phyloP scores from a whole-genome alignment of 2,113 vertebrate genomes.

The Cardinalis cardinalis region DNA sequence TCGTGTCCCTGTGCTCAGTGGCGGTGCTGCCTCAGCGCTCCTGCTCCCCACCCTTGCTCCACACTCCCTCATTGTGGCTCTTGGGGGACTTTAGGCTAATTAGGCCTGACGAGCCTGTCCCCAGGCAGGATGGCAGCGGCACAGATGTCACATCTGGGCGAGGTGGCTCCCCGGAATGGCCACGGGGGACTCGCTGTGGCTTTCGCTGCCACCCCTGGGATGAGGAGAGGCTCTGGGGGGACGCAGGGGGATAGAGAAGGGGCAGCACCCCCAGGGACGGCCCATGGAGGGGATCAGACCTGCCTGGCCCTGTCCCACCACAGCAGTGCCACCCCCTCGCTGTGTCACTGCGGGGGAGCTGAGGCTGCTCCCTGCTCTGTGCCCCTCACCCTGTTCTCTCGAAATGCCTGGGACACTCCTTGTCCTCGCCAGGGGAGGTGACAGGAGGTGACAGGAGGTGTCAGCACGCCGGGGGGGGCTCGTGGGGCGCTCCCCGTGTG shows the following conservation, averaged over 20 bases:
- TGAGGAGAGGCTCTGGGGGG: background rate
- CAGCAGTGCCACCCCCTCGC: rapidly evolving
- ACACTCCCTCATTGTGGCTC: background rate
- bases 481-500: rapidly evolving
- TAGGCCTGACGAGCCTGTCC: slow-evolving; percentile 21
- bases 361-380: rapidly evolving
- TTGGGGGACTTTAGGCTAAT: background rate
- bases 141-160: background rate
- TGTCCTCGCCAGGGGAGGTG: background rate
- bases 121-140: rapidly evolving
- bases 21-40: rapidly evolving
- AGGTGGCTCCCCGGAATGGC: background rate
- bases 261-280: background rate
- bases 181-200: background rate
- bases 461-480: rapidly evolving
- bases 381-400: rapidly evolving
- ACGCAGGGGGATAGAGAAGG: background rate
- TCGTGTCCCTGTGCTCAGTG: rapidly evolving
- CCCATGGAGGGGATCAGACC: rapidly evolving
- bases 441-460: background rate
- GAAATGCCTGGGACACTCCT: background rate
- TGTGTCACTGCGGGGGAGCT: rapidly evolving
- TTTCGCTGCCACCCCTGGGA: rapidly evolving
- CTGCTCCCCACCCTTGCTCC: background rate
- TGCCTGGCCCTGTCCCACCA: background rate